Evolutionary conservation across 2,797 vertebrate species (phyloP).

Genomic region (Bovichtus variegatus): DNA sequence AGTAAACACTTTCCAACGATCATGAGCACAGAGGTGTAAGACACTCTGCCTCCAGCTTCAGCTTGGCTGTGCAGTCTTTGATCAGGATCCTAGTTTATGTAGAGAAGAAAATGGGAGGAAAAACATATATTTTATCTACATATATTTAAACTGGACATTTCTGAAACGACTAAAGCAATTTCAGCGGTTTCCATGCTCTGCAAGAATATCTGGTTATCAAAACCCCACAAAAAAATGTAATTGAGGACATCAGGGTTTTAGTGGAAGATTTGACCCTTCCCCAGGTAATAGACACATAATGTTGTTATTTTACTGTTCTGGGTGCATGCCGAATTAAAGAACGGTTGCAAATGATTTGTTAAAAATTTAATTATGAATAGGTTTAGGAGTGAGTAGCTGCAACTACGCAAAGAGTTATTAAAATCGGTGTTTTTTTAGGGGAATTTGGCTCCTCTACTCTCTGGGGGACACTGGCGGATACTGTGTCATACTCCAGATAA

Average conservation of each 20-base stretch:
- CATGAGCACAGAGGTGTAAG: constrained; percentile 72
- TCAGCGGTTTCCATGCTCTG: background rate
- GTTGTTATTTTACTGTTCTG: background rate
- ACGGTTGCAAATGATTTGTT: background rate
- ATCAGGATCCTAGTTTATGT: constrained; percentile 39
- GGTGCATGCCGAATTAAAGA: background rate
- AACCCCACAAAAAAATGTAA: background rate
- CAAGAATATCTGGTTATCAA: background rate
- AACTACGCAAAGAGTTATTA: background rate
- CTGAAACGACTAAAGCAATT: background rate
- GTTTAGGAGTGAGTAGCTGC: background rate
- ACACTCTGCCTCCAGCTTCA: constrained; percentile 45
- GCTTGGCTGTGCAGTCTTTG: constrained; percentile 18
- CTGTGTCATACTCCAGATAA: background rate
- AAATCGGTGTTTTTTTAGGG: background rate
- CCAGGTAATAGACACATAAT: background rate
- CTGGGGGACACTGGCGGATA: background rate
- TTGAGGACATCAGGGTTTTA: background rate
- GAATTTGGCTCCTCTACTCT: background rate
- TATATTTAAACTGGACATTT: background rate
- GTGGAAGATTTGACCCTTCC: background rate
- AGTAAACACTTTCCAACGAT: constrained; percentile 84
- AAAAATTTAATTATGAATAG: background rate
- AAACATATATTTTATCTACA: background rate
- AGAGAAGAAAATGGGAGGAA: constrained; percentile 1